phyloP scores from a whole-genome alignment of 2,113 vertebrate species.

The Alces alces region DNA sequence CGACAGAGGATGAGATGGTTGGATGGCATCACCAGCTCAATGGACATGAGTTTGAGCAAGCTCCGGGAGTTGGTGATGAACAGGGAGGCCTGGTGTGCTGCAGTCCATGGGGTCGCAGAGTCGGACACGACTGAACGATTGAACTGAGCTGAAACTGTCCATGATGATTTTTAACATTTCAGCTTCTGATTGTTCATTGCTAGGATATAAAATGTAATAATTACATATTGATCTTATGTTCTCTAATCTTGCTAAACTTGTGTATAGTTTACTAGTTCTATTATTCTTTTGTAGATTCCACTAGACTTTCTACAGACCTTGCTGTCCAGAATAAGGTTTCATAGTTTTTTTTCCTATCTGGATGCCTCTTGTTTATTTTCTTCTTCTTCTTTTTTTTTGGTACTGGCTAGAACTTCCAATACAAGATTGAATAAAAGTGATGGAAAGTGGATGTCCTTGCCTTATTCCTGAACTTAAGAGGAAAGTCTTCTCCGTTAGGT shows the following conservation, averaged over 20 bases:
- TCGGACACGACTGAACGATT: accelerated
- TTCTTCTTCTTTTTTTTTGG: not conserved
- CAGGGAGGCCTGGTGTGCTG: not conserved
- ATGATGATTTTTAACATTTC: not conserved
- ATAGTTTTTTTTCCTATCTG: not conserved
- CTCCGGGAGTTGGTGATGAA: not conserved
- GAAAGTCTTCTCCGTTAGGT: not conserved
- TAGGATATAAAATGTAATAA: not conserved
- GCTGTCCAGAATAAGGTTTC: not conserved
- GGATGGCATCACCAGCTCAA: not conserved
- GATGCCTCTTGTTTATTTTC: not conserved
- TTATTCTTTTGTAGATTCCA: not conserved
- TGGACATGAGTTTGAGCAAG: not conserved
- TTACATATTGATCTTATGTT: not conserved
- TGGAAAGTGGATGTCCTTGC: not conserved
- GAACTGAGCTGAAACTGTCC: not conserved
- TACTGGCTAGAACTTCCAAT: not conserved
- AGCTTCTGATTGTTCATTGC: not conserved
- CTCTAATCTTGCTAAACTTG: not conserved
- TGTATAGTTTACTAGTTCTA: not conserved
- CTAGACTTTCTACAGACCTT: not conserved
- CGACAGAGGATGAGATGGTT: not conserved
- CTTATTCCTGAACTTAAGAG: not conserved
- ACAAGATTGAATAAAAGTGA: not conserved
- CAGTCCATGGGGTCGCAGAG: not conserved